These are phyloP conservation scores for Galerucella calmariensis DNA, from an alignment of 2,888 invertebrate genomes.

Conservation along the genomic window DNA sequence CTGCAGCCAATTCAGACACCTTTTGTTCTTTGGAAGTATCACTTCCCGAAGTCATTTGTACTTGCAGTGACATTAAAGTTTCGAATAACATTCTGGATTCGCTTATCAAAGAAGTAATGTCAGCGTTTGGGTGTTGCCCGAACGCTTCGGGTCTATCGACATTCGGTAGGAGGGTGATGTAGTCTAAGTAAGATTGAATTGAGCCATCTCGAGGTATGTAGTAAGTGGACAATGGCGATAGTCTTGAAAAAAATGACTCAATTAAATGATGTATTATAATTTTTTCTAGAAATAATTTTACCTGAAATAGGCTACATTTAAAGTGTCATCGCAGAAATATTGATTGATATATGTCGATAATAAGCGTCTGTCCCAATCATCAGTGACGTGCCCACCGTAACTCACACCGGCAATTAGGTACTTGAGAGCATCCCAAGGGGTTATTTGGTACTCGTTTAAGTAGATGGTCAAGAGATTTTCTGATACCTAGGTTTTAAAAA, in stretches of 20 bases:
- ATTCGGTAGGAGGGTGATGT: slow-evolving; percentile 80
- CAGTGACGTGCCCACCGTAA: slow-evolving; percentile 88
- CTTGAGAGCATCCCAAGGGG: slow-evolving; percentile 91
- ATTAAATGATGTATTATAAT: not conserved
- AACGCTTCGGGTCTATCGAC: slow-evolving; percentile 88
- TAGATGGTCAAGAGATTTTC: slow-evolving; percentile 86
- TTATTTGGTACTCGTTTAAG: slow-evolving; percentile 83
- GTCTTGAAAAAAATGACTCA: slow-evolving; percentile 63
- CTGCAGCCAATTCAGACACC: slow-evolving; percentile 75
- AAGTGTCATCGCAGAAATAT: slow-evolving; percentile 79
- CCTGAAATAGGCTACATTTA: slow-evolving; percentile 76
- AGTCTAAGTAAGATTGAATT: slow-evolving; percentile 83
- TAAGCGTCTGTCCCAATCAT: slow-evolving; percentile 80
- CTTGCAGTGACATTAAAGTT: slow-evolving; percentile 82
- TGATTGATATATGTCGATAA: slow-evolving; percentile 86
- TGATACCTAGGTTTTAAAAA: slow-evolving; percentile 70
- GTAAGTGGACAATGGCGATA: slow-evolving; percentile 80
- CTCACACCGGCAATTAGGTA: slow-evolving; percentile 89
- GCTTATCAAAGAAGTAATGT: slow-evolving; percentile 86
- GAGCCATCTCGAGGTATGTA: slow-evolving; percentile 87
- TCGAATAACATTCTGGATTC: slow-evolving; percentile 82
- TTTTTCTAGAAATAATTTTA: slow-evolving; percentile 42
- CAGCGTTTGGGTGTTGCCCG: slow-evolving; percentile 91
- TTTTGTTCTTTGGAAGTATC: slow-evolving; percentile 76
- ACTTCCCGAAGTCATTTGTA: slow-evolving; percentile 69